Evolutionary conservation across 2,113 vertebrate species (phyloP).

Genomic region (Mungos mungo): DNA sequence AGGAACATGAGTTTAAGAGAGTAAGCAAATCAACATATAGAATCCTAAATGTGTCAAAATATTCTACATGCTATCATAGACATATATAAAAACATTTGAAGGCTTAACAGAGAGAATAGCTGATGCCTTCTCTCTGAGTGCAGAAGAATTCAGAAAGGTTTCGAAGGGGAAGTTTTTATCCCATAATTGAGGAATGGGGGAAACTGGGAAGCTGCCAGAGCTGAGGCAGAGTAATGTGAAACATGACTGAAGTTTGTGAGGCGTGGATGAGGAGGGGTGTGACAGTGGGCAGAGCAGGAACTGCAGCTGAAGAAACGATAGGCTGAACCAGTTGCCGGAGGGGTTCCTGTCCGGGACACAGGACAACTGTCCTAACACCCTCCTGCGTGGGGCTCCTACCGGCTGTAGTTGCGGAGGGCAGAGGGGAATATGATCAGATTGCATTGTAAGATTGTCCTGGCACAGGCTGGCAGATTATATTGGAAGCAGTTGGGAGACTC

Average conservation of each 20-base stretch:
- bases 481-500: neutral
- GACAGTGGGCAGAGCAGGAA: neutral
- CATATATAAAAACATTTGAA: neutral
- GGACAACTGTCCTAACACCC: neutral
- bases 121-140: neutral
- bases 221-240: neutral
- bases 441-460: neutral
- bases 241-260: neutral
- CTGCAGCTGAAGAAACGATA: neutral
- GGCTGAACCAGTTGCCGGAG: neutral
- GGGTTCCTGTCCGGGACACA: neutral
- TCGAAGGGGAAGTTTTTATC: neutral
- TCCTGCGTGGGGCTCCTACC: neutral
- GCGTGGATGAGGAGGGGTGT: neutral
- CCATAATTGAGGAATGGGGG: neutral
- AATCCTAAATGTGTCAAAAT: neutral
- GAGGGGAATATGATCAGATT: neutral
- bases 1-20: neutral
- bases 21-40: neutral
- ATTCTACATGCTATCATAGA: neutral
- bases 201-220: neutral
- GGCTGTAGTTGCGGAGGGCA: too few species aligned
- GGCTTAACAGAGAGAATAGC: neutral
- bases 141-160: neutral
- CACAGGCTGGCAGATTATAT: neutral